A percentile compares a stretch with the other conserved stretches of the same genome.
These are phyloP conservation scores for Diplosoma virens DNA, from an alignment of 23 tunicate species.

Conservation along the genomic window DNA sequence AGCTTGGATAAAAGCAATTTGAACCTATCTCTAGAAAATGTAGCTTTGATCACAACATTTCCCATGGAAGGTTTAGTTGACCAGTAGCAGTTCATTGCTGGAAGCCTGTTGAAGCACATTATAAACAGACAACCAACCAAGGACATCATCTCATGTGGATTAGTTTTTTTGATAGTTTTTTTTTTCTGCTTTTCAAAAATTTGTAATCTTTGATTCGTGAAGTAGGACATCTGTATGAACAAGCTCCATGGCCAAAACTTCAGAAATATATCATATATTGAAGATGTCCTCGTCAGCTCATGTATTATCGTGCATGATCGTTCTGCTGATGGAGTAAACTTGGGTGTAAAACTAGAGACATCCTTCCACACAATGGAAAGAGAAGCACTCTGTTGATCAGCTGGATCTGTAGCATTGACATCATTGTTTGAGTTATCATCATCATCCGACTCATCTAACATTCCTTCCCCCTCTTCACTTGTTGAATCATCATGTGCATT, in stretches of 20 bases:
- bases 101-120: slow-evolving; percentile 18
- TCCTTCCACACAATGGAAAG: slow-evolving; percentile 22
- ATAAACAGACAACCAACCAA: slow-evolving; percentile 24
- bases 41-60: slow-evolving; percentile 12
- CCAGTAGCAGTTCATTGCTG: slow-evolving; percentile 21
- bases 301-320: slow-evolving; percentile 18
- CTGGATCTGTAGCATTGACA: too few species aligned
- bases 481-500: too few species aligned
- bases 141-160: slow-evolving; percentile 14
- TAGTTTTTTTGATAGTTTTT: slow-evolving; percentile 25
- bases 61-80: slow-evolving; percentile 22
- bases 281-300: slow-evolving; percentile 17
- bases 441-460: too few species aligned
- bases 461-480: too few species aligned
- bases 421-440: too few species aligned
- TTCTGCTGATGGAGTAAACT: slow-evolving; percentile 20
- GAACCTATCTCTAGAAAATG: slow-evolving; percentile 33
- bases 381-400: too few species aligned
- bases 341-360: slow-evolving; percentile 2
- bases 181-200: slow-evolving; percentile 11
- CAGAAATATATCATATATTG: slow-evolving; percentile 9
- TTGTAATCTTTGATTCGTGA: slow-evolving; percentile 21
- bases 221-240: slow-evolving; percentile 13
- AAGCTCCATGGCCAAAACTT: slow-evolving; percentile 27
- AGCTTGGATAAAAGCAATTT: slow-evolving; percentile 21